These are phyloP conservation scores for Psilopsiagon aymara DNA, from an alignment of 2,113 vertebrate species.

Conservation along the genomic window DNA sequence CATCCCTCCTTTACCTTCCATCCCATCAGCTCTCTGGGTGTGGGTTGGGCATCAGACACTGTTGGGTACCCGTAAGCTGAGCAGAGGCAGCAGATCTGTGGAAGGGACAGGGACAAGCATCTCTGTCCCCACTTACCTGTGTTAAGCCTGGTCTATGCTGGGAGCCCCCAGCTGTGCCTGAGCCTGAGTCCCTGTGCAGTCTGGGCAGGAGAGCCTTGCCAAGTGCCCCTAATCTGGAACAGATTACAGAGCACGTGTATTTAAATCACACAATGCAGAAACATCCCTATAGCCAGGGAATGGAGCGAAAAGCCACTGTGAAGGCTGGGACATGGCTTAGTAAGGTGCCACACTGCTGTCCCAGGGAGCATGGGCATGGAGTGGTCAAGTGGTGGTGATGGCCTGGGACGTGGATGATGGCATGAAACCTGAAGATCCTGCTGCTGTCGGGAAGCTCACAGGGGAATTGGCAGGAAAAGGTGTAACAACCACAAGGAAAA, in stretches of 20 bases:
- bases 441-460: accelerated
- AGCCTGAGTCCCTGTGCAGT: background rate
- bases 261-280: background rate
- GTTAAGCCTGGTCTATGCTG: background rate
- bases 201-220: background rate
- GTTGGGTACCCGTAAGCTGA: background rate
- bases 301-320: accelerated
- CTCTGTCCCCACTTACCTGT: background rate
- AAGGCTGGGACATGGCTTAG: background rate
- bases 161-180: background rate
- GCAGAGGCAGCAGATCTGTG: background rate
- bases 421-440: background rate
- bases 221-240: background rate
- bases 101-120: background rate
- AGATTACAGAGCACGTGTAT: background rate
- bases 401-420: background rate
- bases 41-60: background rate
- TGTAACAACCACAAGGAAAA: background rate
- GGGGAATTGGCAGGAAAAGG: background rate
- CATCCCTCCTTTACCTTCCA: background rate
- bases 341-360: background rate
- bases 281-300: background rate
- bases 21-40: background rate
- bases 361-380: background rate
- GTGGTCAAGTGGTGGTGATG: background rate